Evolutionary conservation across 2,113 vertebrate species (phyloP), one percentile per base, ranked within the genome.

Genomic region (Vicugna pacos): DNA sequence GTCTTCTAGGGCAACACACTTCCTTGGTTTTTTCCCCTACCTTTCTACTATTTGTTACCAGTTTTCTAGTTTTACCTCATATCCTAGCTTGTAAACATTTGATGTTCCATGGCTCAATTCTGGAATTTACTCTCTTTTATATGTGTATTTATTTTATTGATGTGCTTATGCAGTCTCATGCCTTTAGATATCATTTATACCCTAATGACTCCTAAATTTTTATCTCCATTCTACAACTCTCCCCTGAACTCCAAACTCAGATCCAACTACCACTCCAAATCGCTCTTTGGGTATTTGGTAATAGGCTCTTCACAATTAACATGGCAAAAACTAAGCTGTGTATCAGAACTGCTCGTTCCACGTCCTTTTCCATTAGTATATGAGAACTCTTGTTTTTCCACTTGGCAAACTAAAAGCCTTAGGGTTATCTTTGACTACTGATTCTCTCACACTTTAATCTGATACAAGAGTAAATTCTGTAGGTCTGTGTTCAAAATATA

Each of bases 401-500:
- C 13, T 73, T 81, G 50, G 24, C 65, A 65, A 64, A 88, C 50
- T 35, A 35, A 38, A 87, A 62, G 13, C 14, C 56, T 81, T 75
- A 56, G 54, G 28, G 3, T 70, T 77, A 38, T 90, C 24, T 26
- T 82, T 56, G 7, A 14, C 35, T 76, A 32, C 69, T 56, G 15
- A 56, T 83, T 83, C 77, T 75, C 28, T 82, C 3, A 89, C 13
- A 48, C 12, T 35, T 46, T 79, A 60, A 70, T 79, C 48, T 30
- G 69, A 83, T 83, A 75, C 19, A 65, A 89, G 52, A 79, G 54
- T 91, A 79, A 88, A 62, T 79, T 91, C 52, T 54, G 4, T 70
- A 77, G 50, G 32, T 84, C n/a, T 91, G 5, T 28, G 42, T 95
- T 95, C 52, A 79, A 91, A 84, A 77, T 67, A 62, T 42, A 32